phyloP scores from a whole-genome alignment of 2,113 vertebrate genomes.

The Marmota monax region DNA sequence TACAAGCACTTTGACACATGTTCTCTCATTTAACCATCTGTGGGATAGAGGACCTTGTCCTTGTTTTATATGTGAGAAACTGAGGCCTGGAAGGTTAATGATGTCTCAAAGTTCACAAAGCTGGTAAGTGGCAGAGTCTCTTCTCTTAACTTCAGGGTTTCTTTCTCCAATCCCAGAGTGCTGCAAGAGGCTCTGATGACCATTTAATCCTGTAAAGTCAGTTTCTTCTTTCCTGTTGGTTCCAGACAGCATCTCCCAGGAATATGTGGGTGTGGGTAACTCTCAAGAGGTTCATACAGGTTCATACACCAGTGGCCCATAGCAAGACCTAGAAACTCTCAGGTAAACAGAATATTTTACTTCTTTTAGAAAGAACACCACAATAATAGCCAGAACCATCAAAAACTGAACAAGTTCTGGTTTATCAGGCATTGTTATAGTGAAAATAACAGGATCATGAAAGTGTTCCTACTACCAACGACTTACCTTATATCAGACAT shows the following conservation, averaged over 20 bases:
- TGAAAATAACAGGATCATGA: neutral
- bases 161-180: neutral
- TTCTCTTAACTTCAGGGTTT: neutral
- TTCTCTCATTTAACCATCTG: conserved; percentile 18
- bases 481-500: conserved; percentile 43
- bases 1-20: neutral
- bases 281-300: neutral
- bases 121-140: neutral
- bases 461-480: neutral
- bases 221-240: neutral
- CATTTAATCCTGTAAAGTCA: neutral
- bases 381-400: neutral
- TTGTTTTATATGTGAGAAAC: neutral
- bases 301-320: neutral
- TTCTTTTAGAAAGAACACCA: neutral
- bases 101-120: neutral
- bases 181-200: neutral
- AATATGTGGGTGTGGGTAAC: neutral
- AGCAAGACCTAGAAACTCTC: neutral
- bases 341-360: neutral
- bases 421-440: neutral
- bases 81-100: neutral
- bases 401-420: neutral
- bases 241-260: neutral
- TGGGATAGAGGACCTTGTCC: neutral